A percentile compares a stretch with the other conserved stretches of the same genome.
Conservation (phyloP, 2,888 invertebrate genomes). For the Ectemnius cavifrons region DNA sequence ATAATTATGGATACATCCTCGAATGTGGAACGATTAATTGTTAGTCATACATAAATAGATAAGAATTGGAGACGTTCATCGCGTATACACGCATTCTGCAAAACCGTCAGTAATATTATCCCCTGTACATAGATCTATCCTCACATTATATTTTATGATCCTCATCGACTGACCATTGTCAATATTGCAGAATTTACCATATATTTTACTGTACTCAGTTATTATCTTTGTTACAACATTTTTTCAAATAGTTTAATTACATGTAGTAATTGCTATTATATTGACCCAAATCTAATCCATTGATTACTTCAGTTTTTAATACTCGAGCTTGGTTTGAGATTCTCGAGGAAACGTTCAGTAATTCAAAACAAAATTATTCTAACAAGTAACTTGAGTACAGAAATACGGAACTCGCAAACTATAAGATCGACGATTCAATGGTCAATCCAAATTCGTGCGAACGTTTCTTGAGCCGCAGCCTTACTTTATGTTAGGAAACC, state of each 20-base stretch:
- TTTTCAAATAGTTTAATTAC: no score
- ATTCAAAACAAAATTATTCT: no score
- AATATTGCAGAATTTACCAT: background rate
- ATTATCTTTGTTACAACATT: no score
- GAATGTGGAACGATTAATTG: background rate
- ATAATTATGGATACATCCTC: background rate
- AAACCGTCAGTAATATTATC: conserved; percentile 4
- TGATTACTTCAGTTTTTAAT: no score
- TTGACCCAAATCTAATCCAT: no score
- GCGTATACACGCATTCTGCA: background rate
- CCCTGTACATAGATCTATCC: conserved; percentile 35
- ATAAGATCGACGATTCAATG: background rate
- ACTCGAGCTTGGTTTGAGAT: no score
- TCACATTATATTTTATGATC: conserved; percentile 9
- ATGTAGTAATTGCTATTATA: no score
- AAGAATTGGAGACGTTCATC: background rate
- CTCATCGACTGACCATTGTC: background rate
- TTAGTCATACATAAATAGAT: background rate
- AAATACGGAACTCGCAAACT: background rate
- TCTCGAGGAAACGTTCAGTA: no score
- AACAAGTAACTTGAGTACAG: no score
- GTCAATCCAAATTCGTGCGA: background rate
- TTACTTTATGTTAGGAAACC: no score
- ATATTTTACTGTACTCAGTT: no score
- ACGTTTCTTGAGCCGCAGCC: conserved; percentile 5